Evolutionary conservation across 2,113 vertebrate species (phyloP).

Genomic region (Muntiacus muntjak): DNA sequence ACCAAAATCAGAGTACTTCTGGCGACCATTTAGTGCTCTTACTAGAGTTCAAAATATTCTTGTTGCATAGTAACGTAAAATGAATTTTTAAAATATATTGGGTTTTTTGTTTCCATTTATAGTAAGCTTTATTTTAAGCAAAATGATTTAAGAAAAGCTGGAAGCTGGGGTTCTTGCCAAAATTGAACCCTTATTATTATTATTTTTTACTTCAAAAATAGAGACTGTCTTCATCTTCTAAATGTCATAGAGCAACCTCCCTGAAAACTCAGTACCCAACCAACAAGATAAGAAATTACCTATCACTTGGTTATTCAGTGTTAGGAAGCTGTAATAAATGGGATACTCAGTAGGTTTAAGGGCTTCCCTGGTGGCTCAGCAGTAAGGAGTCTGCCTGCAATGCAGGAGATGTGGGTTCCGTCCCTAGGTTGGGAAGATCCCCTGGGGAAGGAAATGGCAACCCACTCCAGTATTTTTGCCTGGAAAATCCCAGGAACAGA

Average conservation of each 20-base stretch:
- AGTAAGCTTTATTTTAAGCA: not conserved
- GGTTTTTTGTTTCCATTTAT: not conserved
- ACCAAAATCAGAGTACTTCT: conserved; percentile 3
- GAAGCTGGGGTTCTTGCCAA: not conserved
- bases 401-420: not conserved
- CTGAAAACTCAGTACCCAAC: not conserved
- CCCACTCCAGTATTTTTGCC: not conserved
- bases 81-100: not conserved
- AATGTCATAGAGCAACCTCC: not conserved
- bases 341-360: not conserved
- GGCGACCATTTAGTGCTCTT: not conserved
- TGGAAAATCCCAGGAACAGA: not conserved
- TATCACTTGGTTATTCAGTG: not conserved
- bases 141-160: not conserved
- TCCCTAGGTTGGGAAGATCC: not conserved
- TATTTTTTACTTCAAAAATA: not conserved
- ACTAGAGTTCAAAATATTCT: not conserved
- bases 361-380: not conserved
- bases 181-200: not conserved
- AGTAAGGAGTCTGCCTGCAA: not conserved
- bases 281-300: not conserved
- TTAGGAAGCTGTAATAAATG: not conserved
- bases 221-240: not conserved
- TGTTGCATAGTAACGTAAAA: not conserved
- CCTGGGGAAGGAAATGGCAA: not conserved